Evolutionary conservation across 2,797 vertebrate species (phyloP).

Genomic region (Oreonectes daqikongensis): DNA sequence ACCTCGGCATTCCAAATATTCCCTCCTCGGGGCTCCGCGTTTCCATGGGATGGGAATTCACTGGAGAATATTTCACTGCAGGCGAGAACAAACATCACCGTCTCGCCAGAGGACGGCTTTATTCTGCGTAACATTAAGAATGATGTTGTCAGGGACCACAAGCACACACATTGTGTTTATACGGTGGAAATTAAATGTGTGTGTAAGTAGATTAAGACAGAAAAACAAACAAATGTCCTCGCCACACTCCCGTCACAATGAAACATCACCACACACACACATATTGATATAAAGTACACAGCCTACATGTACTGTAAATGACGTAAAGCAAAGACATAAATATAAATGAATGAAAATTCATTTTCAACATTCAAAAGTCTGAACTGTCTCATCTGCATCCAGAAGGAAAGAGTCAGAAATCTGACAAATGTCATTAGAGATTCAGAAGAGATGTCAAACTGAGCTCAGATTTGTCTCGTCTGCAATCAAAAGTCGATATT

Average conservation of each 20-base stretch:
- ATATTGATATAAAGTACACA: too few relatives aligned
- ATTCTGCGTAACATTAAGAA: neutral
- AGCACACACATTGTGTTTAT: neutral
- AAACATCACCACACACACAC: too few relatives aligned
- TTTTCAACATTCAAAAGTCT: neutral
- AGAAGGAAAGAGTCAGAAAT: too few relatives aligned
- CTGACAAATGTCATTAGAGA: too few relatives aligned
- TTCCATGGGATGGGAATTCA: slow-evolving; percentile 49
- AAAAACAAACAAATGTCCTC: neutral
- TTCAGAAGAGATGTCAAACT: too few relatives aligned
- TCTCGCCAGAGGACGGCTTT: neutral
- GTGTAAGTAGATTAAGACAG: neutral
- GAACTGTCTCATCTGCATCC: too few relatives aligned
- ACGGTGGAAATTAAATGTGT: neutral
- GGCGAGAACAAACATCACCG: slow-evolving; percentile 8
- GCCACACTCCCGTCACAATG: neutral
- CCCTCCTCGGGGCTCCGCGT: slow-evolving; percentile 49
- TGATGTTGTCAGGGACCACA: slow-evolving; percentile 1
- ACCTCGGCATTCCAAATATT: slow-evolving; percentile 46
- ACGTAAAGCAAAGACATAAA: too few relatives aligned
- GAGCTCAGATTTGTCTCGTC: too few relatives aligned
- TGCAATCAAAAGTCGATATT: too few relatives aligned
- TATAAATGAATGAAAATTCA: too few relatives aligned
- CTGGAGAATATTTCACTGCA: slow-evolving; percentile 1
- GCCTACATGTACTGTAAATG: neutral